Percentiles rank a stretch among this genome's conserved stretches.
phyloP scores from a whole-genome alignment of 35 echinoderm and acorn worm species.

The Lytechinus variegatus region DNA sequence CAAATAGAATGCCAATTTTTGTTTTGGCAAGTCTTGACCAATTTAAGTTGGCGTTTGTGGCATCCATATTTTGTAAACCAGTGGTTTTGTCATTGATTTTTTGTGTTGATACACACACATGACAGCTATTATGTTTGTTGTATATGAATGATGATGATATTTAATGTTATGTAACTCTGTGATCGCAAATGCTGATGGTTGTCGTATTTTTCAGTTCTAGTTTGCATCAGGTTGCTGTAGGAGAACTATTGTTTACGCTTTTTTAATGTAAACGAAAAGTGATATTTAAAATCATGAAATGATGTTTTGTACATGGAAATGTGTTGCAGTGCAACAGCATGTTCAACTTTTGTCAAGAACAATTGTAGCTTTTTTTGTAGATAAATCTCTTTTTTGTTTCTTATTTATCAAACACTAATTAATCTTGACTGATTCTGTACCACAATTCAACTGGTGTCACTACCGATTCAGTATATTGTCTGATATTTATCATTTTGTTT shows the following conservation, averaged over 20 bases:
- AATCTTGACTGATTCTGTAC: background rate
- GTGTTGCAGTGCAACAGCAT: slow-evolving; percentile 16
- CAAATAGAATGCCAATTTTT: background rate
- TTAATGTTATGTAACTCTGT: background rate
- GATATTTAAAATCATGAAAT: background rate
- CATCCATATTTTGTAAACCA: background rate
- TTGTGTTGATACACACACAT: background rate
- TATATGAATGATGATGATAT: background rate
- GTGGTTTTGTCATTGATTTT: background rate
- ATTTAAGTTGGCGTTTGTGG: background rate
- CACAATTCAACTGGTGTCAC: background rate
- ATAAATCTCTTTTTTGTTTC: background rate
- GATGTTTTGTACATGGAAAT: slow-evolving; percentile 9
- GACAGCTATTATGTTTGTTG: background rate
- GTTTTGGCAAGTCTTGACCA: background rate
- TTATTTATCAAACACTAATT: slow-evolving; percentile 3
- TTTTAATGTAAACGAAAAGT: background rate
- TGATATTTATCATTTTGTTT: background rate
- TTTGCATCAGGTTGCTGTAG: background rate
- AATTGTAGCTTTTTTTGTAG: background rate
- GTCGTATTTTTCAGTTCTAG: background rate
- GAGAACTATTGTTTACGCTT: background rate
- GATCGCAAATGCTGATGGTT: background rate
- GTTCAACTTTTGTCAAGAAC: slow-evolving; percentile 1
- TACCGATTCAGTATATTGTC: background rate